Percentiles rank a stretch among this genome's conserved stretches.
phyloP scores from a whole-genome alignment of 2,797 vertebrate genomes.

The Hephaestus fuliginosus region DNA sequence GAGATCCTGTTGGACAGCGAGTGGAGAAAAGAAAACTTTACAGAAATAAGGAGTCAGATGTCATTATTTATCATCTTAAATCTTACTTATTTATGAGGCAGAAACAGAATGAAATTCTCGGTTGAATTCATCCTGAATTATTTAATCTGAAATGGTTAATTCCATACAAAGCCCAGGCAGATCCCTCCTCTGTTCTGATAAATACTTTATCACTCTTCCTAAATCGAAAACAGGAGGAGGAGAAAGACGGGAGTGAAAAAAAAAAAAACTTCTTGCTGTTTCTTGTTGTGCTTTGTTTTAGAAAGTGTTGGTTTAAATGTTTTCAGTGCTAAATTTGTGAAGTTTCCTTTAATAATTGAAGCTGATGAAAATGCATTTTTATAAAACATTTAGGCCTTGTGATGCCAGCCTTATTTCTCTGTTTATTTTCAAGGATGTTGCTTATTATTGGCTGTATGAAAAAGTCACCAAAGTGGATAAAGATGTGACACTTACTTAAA shows the following conservation, averaged over 20 bases:
- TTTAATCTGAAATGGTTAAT: slow-evolving; percentile 88
- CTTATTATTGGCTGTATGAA: slow-evolving; percentile 24
- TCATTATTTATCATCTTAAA: slow-evolving; percentile 88
- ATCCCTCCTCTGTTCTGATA: slow-evolving; percentile 87
- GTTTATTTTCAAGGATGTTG: slow-evolving; percentile 27
- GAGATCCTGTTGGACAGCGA: slow-evolving; percentile 44
- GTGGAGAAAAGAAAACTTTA: slow-evolving; percentile 74
- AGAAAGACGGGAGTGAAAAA: slow-evolving; percentile 83
- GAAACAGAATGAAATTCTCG: slow-evolving; percentile 88
- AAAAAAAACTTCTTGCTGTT: slow-evolving; percentile 78
- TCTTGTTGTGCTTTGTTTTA: slow-evolving; percentile 51
- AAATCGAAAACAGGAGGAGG: slow-evolving; percentile 84
- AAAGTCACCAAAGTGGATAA: slow-evolving; percentile 56
- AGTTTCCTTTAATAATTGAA: slow-evolving; percentile 52
- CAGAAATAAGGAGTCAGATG: slow-evolving; percentile 81
- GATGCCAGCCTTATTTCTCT: slow-evolving; percentile 23
- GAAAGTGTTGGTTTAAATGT: slow-evolving; percentile 44
- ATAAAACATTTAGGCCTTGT: slow-evolving; percentile 43
- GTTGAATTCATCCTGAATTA: slow-evolving; percentile 87
- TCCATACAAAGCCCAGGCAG: slow-evolving; percentile 85
- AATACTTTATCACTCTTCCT: slow-evolving; percentile 87
- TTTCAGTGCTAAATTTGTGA: slow-evolving; percentile 36
- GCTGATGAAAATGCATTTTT: slow-evolving; percentile 27
- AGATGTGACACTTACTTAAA: slow-evolving; percentile 60
- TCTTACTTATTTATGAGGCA: slow-evolving; percentile 87